Evolutionary conservation across 2,888 invertebrate species (phyloP).

Genomic region (Lasiommata megera): DNA sequence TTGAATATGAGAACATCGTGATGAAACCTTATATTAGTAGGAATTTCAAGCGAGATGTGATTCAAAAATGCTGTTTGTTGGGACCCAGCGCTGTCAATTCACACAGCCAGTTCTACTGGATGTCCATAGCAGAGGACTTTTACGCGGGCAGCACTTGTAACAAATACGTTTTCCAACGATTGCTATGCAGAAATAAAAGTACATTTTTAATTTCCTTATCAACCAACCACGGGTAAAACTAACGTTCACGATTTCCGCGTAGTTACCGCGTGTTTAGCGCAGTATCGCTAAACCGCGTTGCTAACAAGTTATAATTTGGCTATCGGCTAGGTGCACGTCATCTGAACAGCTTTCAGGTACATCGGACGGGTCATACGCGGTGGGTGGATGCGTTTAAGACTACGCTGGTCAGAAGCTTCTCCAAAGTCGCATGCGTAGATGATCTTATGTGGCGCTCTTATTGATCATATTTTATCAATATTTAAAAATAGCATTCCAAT

Average conservation of each 20-base stretch:
- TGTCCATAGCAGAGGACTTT: too few relatives aligned
- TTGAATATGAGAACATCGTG: too few relatives aligned
- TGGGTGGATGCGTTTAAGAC: background rate
- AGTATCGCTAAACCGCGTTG: background rate
- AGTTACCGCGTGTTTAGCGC: background rate
- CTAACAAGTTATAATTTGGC: background rate
- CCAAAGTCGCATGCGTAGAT: background rate
- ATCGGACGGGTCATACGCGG: background rate
- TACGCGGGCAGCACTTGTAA: too few relatives aligned
- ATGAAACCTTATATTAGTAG: too few relatives aligned
- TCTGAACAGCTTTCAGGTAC: background rate
- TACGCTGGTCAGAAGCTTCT: background rate
- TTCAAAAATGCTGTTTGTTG: too few relatives aligned
- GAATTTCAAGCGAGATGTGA: too few relatives aligned
- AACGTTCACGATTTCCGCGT: background rate
- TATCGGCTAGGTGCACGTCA: background rate
- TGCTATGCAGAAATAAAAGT: background rate
- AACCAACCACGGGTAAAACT: conserved; percentile 1
- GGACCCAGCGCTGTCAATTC: too few relatives aligned
- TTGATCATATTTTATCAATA: too few relatives aligned
- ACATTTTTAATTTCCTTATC: background rate
- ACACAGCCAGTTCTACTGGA: too few relatives aligned
- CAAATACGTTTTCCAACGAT: too few relatives aligned
- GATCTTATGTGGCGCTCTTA: too few relatives aligned
- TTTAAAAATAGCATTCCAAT: too few relatives aligned